A percentile compares a stretch with the other conserved stretches of the same genome.
Conservation (phyloP, 2,113 vertebrate species). For the Rhinichthys klamathensis region DNA sequence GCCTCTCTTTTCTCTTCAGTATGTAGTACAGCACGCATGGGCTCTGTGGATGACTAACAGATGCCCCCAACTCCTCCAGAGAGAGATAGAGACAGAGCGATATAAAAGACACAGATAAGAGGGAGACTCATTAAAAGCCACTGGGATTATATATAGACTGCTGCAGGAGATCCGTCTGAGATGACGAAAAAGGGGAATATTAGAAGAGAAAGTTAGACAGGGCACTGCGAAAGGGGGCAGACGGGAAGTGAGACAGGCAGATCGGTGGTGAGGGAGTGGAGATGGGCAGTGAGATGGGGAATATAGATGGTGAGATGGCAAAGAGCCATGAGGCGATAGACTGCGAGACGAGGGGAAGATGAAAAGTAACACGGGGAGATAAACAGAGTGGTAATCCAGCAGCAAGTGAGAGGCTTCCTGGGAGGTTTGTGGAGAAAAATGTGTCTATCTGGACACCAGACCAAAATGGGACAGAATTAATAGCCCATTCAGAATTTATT, state of each 20-base stretch:
- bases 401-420: background rate
- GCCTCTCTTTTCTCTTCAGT: constrained; percentile 44
- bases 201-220: background rate
- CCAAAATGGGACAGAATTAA: background rate
- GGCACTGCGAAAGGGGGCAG: background rate
- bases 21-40: constrained; percentile 47
- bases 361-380: constrained; percentile 1
- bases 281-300: background rate
- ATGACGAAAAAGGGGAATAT: constrained; percentile 36
- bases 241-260: background rate
- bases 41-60: constrained; percentile 53
- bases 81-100: constrained; percentile 7
- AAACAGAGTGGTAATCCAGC: constrained; percentile 12
- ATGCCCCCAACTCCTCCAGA: constrained; percentile 45
- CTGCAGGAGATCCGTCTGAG: constrained; percentile 29
- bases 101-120: constrained; percentile 28
- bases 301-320: constrained; percentile 22
- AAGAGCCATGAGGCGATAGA: constrained; percentile 4
- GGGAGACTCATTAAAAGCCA: constrained; percentile 42
- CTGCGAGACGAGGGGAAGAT: constrained; percentile 3
- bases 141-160: constrained; percentile 39
- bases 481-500: background rate
- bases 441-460: background rate
- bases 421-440: constrained; percentile 8
- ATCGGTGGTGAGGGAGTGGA: constrained; percentile 7